A percentile compares a stretch with the other conserved stretches of the same genome.
These are phyloP conservation scores for Sandelia bainsii DNA, from an alignment of 2,797 vertebrate species.

Conservation along the genomic window DNA sequence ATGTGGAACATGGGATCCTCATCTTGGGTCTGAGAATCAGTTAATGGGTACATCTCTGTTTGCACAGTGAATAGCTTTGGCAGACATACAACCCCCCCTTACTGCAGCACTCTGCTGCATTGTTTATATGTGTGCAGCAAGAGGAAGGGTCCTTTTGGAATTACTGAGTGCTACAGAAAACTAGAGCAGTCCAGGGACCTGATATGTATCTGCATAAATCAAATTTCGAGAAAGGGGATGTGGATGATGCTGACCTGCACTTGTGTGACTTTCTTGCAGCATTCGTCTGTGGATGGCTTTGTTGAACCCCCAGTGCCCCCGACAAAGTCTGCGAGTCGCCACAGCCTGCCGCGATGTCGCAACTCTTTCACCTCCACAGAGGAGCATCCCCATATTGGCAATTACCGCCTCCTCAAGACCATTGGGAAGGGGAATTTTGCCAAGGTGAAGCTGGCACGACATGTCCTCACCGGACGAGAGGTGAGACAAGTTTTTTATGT, in stretches of 20 bases:
- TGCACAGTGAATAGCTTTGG: slow-evolving; percentile 44
- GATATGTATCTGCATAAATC: slow-evolving; percentile 9
- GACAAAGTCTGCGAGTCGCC: slow-evolving; percentile 92
- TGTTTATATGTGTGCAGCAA: slow-evolving; percentile 32
- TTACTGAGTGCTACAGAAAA: slow-evolving; percentile 17
- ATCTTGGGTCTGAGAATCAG: slow-evolving; percentile 19
- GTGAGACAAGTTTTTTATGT: slow-evolving; percentile 75
- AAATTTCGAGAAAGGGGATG: neutral
- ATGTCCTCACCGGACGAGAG: slow-evolving; percentile 95
- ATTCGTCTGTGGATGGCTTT: slow-evolving; percentile 93
- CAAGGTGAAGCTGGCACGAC: slow-evolving; percentile 95
- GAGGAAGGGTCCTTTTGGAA: slow-evolving; percentile 16
- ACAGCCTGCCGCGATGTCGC: slow-evolving; percentile 91
- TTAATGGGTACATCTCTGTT: slow-evolving; percentile 49
- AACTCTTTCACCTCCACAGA: slow-evolving; percentile 94
- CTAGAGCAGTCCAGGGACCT: slow-evolving; percentile 2
- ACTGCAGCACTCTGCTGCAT: slow-evolving; percentile 60
- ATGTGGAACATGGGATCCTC: slow-evolving; percentile 9
- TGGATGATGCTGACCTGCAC: slow-evolving; percentile 45
- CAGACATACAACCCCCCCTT: slow-evolving; percentile 30
- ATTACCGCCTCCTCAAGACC: slow-evolving; percentile 95
- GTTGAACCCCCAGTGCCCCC: slow-evolving; percentile 88
- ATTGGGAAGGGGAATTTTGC: slow-evolving; percentile 98
- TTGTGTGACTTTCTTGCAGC: slow-evolving; percentile 75
- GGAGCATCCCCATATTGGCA: slow-evolving; percentile 95